Base-by-base conservation (phyloP, 2,797 vertebrate genomes). In the Thamnophis elegans region DNA sequence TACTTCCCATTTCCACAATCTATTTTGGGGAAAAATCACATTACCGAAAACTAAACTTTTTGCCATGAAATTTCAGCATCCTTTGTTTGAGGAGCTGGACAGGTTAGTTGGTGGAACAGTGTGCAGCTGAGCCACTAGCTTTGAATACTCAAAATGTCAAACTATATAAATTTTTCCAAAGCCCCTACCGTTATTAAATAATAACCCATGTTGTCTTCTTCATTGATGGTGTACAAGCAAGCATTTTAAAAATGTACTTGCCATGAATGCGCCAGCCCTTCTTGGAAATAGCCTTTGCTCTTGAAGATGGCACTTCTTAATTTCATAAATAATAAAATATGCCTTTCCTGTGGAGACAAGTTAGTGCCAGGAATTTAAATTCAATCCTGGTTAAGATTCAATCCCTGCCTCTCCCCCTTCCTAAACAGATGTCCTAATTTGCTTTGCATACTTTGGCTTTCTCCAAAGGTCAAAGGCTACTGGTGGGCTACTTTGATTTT, bases 381-480 rank as follows among this genome's bases (percentile, higher is more conserved):
- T n/a, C n/a, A n/a, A n/a, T n/a, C n/a, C n/a, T n/a, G n/a, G n/a
- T n/a, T n/a, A n/a, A n/a, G n/a, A n/a, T n/a, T n/a, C n/a, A n/a
- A n/a, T n/a, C n/a, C n/a, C 90, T 92, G 47, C 68, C 36, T 94
- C 91, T 20, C 59, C 12, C 88, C 95, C 94, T 95, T 25, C 95
- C 85, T 36, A 92, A 95, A 96, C 85, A 54, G 94, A 93, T 90
- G 82, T 92, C 93, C 68, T 94, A 92, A 94, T 95, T 96, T 96
- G 93, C 94, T 93, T 95, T 92, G 51, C 65, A 47, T 51, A 87
- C 59, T 86, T 93, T 93, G 95, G 78, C 94, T 94, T 96, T 96
- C 90, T 92, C 90, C 91, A 96, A 97, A 97, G 94, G 95, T 97
- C 96, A 96, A 89, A 9, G 32, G n/a, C 7, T n/a, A n/a, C n/a